Evolutionary conservation across 2,797 vertebrate genomes (phyloP).

Genomic region (Pagetopsis macropterus): DNA sequence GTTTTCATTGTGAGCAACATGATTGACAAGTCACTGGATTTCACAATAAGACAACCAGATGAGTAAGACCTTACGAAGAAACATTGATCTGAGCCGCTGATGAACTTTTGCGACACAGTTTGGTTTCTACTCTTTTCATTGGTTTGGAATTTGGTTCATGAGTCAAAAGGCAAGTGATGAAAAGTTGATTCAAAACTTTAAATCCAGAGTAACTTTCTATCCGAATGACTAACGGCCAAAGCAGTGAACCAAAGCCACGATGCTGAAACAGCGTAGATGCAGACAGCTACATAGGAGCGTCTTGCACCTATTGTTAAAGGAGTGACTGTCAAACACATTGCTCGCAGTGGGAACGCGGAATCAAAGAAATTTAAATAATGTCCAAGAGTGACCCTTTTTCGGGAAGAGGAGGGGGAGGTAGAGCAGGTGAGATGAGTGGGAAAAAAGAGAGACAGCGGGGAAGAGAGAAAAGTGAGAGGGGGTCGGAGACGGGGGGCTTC

Average conservation of each 20-base stretch:
- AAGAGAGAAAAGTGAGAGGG: conserved; percentile 70
- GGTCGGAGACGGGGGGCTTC: conserved; percentile 48
- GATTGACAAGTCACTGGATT: conserved; percentile 11
- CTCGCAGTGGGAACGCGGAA: conserved; percentile 20
- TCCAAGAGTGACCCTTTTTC: conserved; percentile 45
- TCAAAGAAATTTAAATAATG: conserved; percentile 17
- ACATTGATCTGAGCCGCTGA: background rate
- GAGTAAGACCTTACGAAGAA: background rate
- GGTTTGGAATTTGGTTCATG: background rate
- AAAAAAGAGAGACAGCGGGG: conserved; percentile 58
- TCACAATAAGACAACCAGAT: background rate
- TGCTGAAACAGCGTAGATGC: background rate
- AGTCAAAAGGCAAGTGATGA: background rate
- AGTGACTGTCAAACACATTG: conserved; percentile 25
- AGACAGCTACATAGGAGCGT: background rate
- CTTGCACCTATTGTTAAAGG: background rate
- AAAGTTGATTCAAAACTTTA: background rate
- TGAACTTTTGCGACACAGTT: background rate
- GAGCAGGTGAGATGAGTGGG: conserved; percentile 65
- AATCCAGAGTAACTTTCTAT: background rate
- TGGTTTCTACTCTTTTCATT: background rate
- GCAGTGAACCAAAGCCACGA: background rate
- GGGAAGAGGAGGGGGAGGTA: conserved; percentile 58
- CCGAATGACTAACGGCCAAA: conserved; percentile 3
- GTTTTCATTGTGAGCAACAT: conserved; percentile 41